Conservation (phyloP, 2,888 invertebrate genomes). For the Frankliniella intonsa region DNA sequence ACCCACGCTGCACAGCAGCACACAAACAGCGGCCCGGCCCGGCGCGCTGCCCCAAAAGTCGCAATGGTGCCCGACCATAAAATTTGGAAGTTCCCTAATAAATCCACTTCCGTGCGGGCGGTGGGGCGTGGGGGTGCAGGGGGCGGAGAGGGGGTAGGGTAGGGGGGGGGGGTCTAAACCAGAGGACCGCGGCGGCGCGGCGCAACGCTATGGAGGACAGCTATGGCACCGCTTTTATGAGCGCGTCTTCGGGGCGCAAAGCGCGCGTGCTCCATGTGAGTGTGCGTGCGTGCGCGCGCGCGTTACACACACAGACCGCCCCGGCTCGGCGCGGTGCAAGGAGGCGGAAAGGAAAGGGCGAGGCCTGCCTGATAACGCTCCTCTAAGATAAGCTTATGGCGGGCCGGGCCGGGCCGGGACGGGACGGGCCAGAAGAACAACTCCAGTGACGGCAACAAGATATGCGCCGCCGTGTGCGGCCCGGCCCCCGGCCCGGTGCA, state of each 20-base stretch:
- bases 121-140: neutral
- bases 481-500: too few species aligned
- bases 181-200: neutral
- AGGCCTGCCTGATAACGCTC: neutral
- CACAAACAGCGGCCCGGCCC: neutral
- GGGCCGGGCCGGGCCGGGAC: neutral
- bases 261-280: neutral
- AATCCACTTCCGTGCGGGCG: neutral
- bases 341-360: neutral
- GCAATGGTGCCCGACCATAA: constrained; percentile 11
- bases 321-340: neutral
- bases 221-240: too few species aligned
- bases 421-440: neutral
- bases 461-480: neutral
- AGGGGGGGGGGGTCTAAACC: neutral
- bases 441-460: neutral
- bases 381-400: neutral
- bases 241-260: neutral
- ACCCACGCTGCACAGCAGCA: neutral
- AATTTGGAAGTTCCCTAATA: constrained; percentile 17
- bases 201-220: neutral
- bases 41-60: neutral
- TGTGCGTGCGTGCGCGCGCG: neutral
- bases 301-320: neutral
- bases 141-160: neutral